A percentile compares a stretch with the other conserved stretches of the same genome.
Evolutionary conservation across 2,888 invertebrate species (phyloP).

Genomic region (Prosopocoilus inquinatus): DNA sequence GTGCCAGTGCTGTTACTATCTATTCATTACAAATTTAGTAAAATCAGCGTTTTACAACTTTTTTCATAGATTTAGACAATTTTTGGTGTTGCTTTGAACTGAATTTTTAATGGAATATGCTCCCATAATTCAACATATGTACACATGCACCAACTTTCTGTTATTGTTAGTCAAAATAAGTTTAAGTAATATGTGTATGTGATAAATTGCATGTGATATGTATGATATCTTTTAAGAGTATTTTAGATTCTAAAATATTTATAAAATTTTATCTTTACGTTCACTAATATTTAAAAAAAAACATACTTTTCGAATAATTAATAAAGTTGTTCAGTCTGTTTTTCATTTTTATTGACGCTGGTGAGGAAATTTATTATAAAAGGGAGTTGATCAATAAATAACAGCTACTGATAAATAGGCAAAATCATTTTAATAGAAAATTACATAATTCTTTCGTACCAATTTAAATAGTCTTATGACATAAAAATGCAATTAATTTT

Average conservation of each 20-base stretch:
- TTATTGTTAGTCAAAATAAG: not conserved
- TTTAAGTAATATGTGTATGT: constrained; percentile 7
- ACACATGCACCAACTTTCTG: constrained; percentile 7
- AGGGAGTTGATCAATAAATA: not conserved
- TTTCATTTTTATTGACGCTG: no score
- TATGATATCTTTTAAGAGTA: constrained; percentile 9
- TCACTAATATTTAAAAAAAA: not conserved
- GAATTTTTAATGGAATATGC: no score
- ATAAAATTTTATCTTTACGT: constrained; percentile 6
- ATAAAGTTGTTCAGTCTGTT: not conserved
- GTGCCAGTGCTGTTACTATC: no score
- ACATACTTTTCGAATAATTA: not conserved
- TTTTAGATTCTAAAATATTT: constrained; percentile 4
- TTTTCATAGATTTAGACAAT: no score
- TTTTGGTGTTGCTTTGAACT: no score
- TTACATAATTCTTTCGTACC: constrained; percentile 25
- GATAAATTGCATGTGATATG: constrained; percentile 11
- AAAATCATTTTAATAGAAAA: constrained; percentile 32
- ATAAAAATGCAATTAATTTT: constrained; percentile 34
- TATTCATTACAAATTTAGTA: no score
- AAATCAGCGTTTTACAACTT: no score
- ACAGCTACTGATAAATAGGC: not conserved
- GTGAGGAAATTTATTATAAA: no score
- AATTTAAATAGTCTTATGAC: constrained; percentile 25
- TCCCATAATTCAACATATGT: not conserved